phyloP scores from a whole-genome alignment of 2,797 vertebrate species.

The Channallabes apus region DNA sequence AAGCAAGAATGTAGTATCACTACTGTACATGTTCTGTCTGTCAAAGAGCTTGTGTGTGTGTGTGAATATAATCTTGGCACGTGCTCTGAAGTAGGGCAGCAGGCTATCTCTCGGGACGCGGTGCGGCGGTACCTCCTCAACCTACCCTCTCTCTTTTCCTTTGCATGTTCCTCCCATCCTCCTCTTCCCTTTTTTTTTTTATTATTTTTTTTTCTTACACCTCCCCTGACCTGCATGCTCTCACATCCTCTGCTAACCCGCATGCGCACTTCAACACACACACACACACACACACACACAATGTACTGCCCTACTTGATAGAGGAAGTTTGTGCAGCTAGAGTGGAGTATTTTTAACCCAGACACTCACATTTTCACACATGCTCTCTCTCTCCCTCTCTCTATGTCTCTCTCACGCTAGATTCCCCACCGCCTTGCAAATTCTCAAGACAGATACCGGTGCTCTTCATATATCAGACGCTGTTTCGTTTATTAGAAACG shows the following conservation, averaged over 20 bases:
- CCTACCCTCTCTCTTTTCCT: slow-evolving; percentile 49
- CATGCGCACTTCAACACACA: slow-evolving; percentile 17
- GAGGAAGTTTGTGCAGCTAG: slow-evolving; percentile 65
- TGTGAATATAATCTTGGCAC: slow-evolving; percentile 44
- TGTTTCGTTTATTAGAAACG: background rate
- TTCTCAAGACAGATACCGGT: background rate
- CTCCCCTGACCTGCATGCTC: slow-evolving; percentile 37
- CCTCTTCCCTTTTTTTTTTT: slow-evolving; percentile 42
- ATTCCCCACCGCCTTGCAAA: background rate
- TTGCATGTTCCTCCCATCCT: slow-evolving; percentile 48
- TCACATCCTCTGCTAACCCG: slow-evolving; percentile 53
- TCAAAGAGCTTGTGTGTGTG: slow-evolving; percentile 30
- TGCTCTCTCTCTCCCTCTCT: background rate
- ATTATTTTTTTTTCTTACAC: slow-evolving; percentile 21
- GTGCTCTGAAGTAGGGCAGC: slow-evolving; percentile 64
- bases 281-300: slow-evolving; percentile 33
- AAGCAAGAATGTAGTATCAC: background rate
- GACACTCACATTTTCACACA: slow-evolving; percentile 33
- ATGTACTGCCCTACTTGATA: slow-evolving; percentile 55
- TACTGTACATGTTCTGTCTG: background rate
- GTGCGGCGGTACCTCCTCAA: slow-evolving; percentile 40
- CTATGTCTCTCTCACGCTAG: background rate
- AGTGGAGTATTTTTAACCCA: slow-evolving; percentile 72
- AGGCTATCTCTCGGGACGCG: slow-evolving; percentile 58
- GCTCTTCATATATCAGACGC: background rate